phyloP scores from a whole-genome alignment of 2,888 invertebrate genomes.

The Lamellibrachia columna region DNA sequence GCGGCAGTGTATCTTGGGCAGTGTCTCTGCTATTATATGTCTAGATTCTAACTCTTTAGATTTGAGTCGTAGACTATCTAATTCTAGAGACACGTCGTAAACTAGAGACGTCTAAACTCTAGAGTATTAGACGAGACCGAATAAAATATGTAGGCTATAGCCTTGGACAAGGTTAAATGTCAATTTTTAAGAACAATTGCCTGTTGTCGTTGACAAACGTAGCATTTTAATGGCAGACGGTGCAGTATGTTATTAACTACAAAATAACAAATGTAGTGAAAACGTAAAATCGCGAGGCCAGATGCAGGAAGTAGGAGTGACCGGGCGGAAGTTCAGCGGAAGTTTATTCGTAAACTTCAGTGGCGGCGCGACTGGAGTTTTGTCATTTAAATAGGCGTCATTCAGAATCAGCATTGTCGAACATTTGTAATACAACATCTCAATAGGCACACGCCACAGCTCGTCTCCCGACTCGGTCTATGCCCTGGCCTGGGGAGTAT shows the following conservation, averaged over 20 bases:
- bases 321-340: conserved; percentile 9
- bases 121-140: too few species aligned
- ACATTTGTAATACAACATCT: background rate
- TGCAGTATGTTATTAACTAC: background rate
- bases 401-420: background rate
- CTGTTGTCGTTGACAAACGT: background rate
- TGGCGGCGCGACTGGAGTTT: background rate
- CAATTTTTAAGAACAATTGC: background rate
- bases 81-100: too few species aligned
- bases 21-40: background rate
- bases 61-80: too few species aligned
- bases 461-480: background rate
- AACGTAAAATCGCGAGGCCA: background rate
- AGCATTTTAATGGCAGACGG: background rate
- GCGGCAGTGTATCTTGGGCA: background rate
- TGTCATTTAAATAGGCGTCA: background rate
- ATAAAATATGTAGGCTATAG: background rate
- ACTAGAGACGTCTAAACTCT: too few species aligned
- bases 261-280: background rate
- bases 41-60: background rate
- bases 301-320: background rate
- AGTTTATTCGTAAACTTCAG: background rate
- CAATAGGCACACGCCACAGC: background rate
- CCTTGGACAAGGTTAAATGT: background rate
- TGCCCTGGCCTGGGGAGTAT: background rate